These are phyloP conservation scores for Penaeus monodon DNA, from an alignment of 2,888 invertebrate species.

Conservation along the genomic window DNA sequence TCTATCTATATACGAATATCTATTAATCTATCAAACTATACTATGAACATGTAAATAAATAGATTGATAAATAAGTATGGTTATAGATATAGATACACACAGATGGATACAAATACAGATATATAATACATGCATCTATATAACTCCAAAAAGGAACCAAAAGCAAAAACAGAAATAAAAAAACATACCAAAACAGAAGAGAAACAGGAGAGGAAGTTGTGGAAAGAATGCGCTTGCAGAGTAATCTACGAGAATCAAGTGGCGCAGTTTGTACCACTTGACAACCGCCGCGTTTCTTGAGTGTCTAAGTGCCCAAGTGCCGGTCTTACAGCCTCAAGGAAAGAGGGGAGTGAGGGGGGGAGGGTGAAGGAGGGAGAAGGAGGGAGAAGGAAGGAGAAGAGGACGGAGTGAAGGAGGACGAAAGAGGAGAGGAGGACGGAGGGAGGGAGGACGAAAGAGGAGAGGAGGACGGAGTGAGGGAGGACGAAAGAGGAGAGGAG, in stretches of 20 bases:
- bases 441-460: neutral
- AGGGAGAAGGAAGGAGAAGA: neutral
- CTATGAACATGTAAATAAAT: too few relatives aligned
- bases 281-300: too few relatives aligned
- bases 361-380: neutral
- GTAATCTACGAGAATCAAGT: too few relatives aligned
- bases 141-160: too few relatives aligned
- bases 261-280: too few relatives aligned
- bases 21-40: too few relatives aligned
- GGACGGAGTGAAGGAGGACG: neutral
- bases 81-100: too few relatives aligned
- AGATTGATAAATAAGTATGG: too few relatives aligned
- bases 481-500: neutral
- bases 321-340: neutral
- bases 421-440: neutral
- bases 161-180: neutral
- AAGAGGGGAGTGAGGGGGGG: neutral
- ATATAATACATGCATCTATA: neutral
- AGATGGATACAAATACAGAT: neutral
- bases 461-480: neutral
- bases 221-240: neutral
- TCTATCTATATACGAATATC: too few relatives aligned
- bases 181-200: neutral
- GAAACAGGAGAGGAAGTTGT: neutral
- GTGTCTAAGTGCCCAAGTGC: neutral